Conservation (phyloP, 2,797 vertebrate species). For the Cuculus canorus region DNA sequence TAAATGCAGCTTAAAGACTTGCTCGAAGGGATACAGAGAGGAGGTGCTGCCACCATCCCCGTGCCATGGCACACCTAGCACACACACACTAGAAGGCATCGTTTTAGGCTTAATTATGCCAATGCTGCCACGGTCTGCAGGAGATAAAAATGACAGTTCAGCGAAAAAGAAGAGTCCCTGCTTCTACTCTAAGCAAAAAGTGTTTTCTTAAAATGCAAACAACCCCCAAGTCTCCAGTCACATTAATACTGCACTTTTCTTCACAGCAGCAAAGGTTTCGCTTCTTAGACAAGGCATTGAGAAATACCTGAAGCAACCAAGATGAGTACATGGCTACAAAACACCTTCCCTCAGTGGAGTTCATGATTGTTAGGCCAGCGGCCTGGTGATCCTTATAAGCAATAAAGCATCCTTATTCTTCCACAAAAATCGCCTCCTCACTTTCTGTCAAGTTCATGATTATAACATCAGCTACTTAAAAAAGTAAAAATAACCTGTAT, state of each 20-base stretch:
- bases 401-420: not conserved
- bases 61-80: rapidly evolving
- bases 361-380: not conserved
- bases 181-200: not conserved
- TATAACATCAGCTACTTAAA: not conserved
- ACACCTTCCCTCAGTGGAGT: not conserved
- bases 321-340: not conserved
- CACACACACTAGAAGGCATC: rapidly evolving
- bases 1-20: not conserved
- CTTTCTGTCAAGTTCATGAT: not conserved
- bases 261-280: not conserved
- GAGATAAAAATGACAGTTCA: not conserved
- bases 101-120: not conserved
- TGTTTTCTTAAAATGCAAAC: not conserved
- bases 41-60: rapidly evolving
- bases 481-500: not conserved
- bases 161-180: rapidly evolving
- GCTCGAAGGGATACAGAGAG: too few relatives aligned
- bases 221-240: not conserved
- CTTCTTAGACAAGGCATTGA: not conserved
- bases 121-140: not conserved
- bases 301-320: not conserved
- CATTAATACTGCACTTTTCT: not conserved
- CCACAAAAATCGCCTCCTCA: not conserved
- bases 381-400: not conserved